These are phyloP conservation scores for Coendou prehensilis DNA, from an alignment of 2,797 vertebrate genomes.

Conservation along the genomic window DNA sequence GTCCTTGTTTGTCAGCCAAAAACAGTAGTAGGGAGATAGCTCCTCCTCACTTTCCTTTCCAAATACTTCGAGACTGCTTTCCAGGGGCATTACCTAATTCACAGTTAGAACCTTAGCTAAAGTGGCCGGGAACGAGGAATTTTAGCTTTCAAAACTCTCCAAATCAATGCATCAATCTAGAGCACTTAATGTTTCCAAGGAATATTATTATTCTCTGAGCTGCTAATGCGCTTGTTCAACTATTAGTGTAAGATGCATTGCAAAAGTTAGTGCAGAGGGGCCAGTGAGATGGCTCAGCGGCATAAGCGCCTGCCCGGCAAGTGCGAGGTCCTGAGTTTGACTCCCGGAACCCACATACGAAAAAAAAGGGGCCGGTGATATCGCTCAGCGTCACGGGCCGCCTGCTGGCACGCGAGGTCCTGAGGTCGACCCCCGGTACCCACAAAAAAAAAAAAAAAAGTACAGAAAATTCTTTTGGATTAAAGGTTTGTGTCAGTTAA, in stretches of 20 bases:
- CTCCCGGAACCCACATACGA: no score
- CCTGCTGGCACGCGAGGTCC: no score
- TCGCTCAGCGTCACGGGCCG: no score
- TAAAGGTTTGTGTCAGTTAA: conserved; percentile 2
- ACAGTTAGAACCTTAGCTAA: not conserved
- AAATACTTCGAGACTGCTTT: not conserved
- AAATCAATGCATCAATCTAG: not conserved
- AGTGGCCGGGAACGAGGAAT: not conserved
- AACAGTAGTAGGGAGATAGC: not conserved
- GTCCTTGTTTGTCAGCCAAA: not conserved
- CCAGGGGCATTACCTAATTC: not conserved
- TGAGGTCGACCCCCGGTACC: no score
- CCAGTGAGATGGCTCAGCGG: no score
- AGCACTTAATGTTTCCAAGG: not conserved
- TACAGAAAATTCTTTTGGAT: conserved; percentile 10
- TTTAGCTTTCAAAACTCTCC: conserved; percentile 1
- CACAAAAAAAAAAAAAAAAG: no score
- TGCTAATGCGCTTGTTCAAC: conserved; percentile 50
- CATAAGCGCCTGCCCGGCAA: no score
- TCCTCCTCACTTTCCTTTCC: not conserved
- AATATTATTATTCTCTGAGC: not conserved
- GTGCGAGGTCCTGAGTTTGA: no score
- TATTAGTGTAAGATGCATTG: not conserved
- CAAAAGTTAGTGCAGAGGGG: not conserved
- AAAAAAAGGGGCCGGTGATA: no score